Evolutionary conservation across 2,888 invertebrate genomes (phyloP).

Genomic region (Yponomeuta malinellus): DNA sequence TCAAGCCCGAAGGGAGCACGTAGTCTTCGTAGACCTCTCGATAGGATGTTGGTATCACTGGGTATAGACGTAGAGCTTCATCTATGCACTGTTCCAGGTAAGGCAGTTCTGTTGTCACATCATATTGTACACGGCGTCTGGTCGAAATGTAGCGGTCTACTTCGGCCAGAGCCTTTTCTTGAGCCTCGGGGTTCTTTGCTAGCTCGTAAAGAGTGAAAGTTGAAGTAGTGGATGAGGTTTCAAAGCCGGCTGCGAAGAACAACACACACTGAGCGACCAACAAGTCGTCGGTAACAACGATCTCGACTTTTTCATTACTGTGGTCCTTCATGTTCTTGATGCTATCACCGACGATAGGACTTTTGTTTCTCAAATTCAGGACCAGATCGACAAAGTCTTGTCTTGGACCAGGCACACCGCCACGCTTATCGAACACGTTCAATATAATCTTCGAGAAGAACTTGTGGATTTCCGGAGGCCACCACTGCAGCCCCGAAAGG

Average conservation of each 20-base stretch:
- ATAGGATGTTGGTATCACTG: slow-evolving; percentile 41
- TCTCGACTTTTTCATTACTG: slow-evolving; percentile 13
- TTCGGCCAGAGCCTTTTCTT: slow-evolving; percentile 34
- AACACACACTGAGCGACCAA: slow-evolving; percentile 63
- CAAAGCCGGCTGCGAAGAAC: slow-evolving; percentile 57
- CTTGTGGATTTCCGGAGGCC: neutral
- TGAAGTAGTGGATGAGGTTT: slow-evolving; percentile 41
- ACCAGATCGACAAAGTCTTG: slow-evolving; percentile 50
- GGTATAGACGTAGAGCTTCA: slow-evolving; percentile 47
- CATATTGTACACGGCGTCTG: slow-evolving; percentile 33
- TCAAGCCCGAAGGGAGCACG: slow-evolving; percentile 40
- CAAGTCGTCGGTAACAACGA: slow-evolving; percentile 42
- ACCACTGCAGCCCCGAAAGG: slow-evolving; percentile 25
- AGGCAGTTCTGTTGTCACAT: slow-evolving; percentile 38
- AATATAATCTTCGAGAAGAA: slow-evolving; percentile 16
- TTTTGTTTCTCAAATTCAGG: slow-evolving; percentile 35
- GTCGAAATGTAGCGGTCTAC: slow-evolving; percentile 36
- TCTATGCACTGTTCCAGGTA: slow-evolving; percentile 42
- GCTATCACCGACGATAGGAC: slow-evolving; percentile 38
- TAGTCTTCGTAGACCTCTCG: slow-evolving; percentile 49
- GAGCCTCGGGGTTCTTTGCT: slow-evolving; percentile 36
- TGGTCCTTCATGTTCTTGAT: slow-evolving; percentile 30
- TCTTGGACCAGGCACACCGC: slow-evolving; percentile 32
- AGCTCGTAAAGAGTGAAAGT: slow-evolving; percentile 39
- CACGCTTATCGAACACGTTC: slow-evolving; percentile 27